A percentile compares a stretch with the other conserved stretches of the same genome.
Evolutionary conservation across 2,797 vertebrate genomes (phyloP).

Genomic region (Gorsachius magnificus): DNA sequence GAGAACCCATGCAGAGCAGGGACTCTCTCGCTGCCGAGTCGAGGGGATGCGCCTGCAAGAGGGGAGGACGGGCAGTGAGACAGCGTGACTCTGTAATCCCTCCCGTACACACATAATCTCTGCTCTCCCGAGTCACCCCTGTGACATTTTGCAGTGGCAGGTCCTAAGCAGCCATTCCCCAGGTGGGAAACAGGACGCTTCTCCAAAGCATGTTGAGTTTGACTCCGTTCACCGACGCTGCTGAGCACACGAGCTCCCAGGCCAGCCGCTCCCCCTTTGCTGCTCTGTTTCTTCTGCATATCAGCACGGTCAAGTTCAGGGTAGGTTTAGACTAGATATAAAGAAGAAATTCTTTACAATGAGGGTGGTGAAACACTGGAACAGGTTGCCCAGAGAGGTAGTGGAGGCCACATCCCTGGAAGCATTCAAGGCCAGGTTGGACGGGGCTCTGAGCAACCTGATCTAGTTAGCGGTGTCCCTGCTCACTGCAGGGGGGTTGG

Average conservation of each 20-base stretch:
- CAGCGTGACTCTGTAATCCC: background rate
- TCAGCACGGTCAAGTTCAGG: background rate
- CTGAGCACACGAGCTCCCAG: background rate
- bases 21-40: fast-evolving
- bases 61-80: background rate
- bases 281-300: background rate
- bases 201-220: background rate
- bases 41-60: background rate
- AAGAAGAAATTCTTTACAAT: too few species aligned
- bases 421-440: too few species aligned
- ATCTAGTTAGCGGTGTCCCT: too few species aligned
- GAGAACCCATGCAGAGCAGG: fast-evolving
- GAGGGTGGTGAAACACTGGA: too few species aligned
- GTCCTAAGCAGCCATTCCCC: background rate
- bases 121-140: background rate
- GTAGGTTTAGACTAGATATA: too few species aligned
- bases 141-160: background rate
- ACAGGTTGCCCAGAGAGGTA: too few species aligned
- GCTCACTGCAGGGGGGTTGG: too few species aligned
- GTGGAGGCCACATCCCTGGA: too few species aligned
- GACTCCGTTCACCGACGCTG: background rate
- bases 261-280: background rate
- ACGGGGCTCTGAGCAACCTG: too few species aligned
- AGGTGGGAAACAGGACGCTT: fast-evolving
- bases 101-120: background rate